Percentiles rank a stretch among this genome's conserved stretches.
Evolutionary conservation across 2,797 vertebrate genomes (phyloP).

Genomic region (Pygocentrus nattereri): DNA sequence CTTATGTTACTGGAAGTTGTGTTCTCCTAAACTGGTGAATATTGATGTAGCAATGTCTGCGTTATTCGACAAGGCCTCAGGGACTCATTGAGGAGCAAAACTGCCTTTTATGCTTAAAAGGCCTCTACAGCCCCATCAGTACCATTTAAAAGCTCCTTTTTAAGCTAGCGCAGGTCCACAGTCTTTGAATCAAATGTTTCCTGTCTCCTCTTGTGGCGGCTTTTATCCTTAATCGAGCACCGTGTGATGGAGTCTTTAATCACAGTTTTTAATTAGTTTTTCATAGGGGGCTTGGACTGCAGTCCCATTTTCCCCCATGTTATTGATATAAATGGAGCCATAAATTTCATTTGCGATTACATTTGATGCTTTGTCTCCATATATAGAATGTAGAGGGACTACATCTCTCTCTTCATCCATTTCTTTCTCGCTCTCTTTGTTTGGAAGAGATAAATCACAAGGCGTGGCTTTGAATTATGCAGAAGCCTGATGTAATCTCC

Average conservation of each 20-base stretch:
- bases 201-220: neutral
- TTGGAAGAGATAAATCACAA: constrained; percentile 41
- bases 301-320: constrained; percentile 49
- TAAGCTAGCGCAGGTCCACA: neutral
- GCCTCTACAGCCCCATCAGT: too few species aligned
- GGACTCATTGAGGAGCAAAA: neutral
- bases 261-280: constrained; percentile 9
- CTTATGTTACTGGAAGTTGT: too few species aligned
- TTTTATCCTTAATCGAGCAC: constrained; percentile 18
- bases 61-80: neutral
- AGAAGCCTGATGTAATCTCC: constrained; percentile 54
- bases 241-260: constrained; percentile 24
- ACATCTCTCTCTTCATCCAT: constrained; percentile 16
- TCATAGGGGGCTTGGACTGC: constrained; percentile 15
- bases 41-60: neutral
- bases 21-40: neutral
- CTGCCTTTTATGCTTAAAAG: too few species aligned
- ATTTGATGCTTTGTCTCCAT: constrained; percentile 45
- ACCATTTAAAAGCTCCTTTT: neutral
- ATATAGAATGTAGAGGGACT: constrained; percentile 41
- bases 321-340: constrained; percentile 47
- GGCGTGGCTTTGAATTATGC: constrained; percentile 36
- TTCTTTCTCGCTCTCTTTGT: constrained; percentile 7
- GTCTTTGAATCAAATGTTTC: neutral
- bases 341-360: constrained; percentile 59